Evolutionary conservation across 2,113 vertebrate genomes (phyloP), one percentile per base, ranked within the genome.

Genomic region (Trematocara variabile): DNA sequence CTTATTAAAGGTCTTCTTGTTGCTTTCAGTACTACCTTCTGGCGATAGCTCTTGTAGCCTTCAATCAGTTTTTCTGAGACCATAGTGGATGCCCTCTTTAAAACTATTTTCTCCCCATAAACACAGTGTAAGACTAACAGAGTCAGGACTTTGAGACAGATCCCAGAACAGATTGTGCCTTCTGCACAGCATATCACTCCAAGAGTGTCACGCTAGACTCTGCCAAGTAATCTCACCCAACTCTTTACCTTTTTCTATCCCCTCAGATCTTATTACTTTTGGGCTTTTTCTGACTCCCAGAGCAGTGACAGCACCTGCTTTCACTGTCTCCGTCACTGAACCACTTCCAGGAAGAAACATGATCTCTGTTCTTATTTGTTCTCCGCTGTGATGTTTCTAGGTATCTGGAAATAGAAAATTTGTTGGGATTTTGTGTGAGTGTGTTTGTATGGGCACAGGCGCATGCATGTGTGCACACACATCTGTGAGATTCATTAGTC

Each of bases 401-500:
- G 44, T 84, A 91, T 84, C 30, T 90, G 73, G 37, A 86, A 79
- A 63, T 10, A 20, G 50, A 52, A 65, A 48, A 54, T 80, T 70
- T 53, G 83, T 85, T 41, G 60, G 83, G 70, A 82, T 65, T 50
- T 41, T 82, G 73, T 53, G 44, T 52, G 13, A 54, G 68, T 86
- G 58, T 65, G 78, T 89, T 87, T 87, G 85, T 63, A 56, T 85
- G 93, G 85, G 87, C 84, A 90, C 83, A 82, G 50, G 80, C 56
- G 25, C 80, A 55, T 75, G 86, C 58, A 44, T 68, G 65, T 86
- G 68, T 90, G 79, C 88, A 82, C 83, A 90, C 93, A 90, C 93
- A 94, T 93, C 93, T 95, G 95, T 70, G 83, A 85, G 87, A 93
- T 81, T 91, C 93, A 92, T 95, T 95, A 95, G 87, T 92, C 54